Conservation (phyloP, 2,113 vertebrate genomes). For the Tetraodon nigroviridis region DNA sequence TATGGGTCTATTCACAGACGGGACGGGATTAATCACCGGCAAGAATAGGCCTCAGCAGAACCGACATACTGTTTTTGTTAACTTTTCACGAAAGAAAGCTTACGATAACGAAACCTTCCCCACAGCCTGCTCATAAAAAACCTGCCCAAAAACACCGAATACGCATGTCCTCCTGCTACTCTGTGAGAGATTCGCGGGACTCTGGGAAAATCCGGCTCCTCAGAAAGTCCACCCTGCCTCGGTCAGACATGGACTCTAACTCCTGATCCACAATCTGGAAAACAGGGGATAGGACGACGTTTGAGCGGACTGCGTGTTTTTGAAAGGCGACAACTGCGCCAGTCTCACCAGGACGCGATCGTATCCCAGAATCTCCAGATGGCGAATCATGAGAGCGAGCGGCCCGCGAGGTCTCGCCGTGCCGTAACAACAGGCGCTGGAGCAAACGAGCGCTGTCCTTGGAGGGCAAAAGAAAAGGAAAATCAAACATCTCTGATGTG, state of each 20-base stretch:
- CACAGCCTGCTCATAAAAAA: not conserved
- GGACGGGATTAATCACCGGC: constrained; percentile 6
- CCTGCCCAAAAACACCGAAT: not conserved
- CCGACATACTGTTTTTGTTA: constrained; percentile 4
- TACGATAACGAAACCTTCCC: not conserved
- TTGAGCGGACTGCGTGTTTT: not conserved
- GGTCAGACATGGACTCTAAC: constrained; percentile 66
- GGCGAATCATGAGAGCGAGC: constrained; percentile 80
- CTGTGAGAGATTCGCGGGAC: not conserved
- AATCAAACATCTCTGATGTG: not conserved
- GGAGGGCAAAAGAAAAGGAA: constrained; percentile 19
- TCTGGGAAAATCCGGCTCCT: constrained; percentile 70
- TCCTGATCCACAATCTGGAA: constrained; percentile 71
- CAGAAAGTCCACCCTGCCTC: constrained; percentile 63
- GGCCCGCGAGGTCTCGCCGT: constrained; percentile 75
- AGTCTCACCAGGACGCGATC: constrained; percentile 80
- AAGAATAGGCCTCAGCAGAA: not conserved
- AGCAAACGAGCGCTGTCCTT: constrained; percentile 82
- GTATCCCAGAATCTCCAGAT: constrained; percentile 83
- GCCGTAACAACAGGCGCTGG: constrained; percentile 74
- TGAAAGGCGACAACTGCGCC: not conserved
- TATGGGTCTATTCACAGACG: constrained; percentile 27
- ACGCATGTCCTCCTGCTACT: constrained; percentile 1
- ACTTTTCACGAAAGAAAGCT: not conserved
- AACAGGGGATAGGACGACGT: not conserved